These are phyloP conservation scores for Brienomyrus brachyistius DNA, from an alignment of 2,113 vertebrate genomes.

Conservation along the genomic window DNA sequence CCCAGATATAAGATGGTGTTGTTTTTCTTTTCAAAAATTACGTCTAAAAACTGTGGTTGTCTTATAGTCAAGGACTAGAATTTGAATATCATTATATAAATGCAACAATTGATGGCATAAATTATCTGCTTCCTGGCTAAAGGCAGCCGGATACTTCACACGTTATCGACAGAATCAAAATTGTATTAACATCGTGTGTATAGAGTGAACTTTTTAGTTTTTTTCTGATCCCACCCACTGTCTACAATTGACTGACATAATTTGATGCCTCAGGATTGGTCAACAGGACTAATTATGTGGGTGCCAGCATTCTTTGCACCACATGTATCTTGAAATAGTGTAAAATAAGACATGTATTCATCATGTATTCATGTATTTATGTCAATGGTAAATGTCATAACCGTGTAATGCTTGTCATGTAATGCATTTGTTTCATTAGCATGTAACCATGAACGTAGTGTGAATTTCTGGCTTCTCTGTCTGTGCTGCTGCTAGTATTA, in stretches of 20 bases:
- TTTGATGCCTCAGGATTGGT: not conserved
- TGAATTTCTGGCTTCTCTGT: not conserved
- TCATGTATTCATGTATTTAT: not conserved
- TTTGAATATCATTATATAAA: not conserved
- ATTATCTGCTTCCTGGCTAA: not conserved
- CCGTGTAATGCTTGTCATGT: not conserved
- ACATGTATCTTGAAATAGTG: not conserved
- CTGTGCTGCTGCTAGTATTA: not conserved
- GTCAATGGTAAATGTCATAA: not conserved
- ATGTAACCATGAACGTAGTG: not conserved
- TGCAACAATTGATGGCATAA: not conserved
- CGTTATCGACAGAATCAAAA: not conserved
- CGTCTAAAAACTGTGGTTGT: not conserved
- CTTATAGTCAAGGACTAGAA: not conserved
- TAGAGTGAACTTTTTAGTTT: not conserved
- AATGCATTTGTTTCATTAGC: not conserved
- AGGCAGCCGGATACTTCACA: not conserved
- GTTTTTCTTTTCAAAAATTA: not conserved
- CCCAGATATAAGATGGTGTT: not conserved
- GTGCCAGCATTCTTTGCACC: not conserved
- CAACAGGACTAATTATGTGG: not conserved
- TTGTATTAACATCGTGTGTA: not conserved
- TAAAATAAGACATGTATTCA: not conserved
- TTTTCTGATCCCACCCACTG: not conserved
- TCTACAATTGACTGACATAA: not conserved